Base-by-base conservation (phyloP, 2,797 vertebrate genomes). In the Echeneis naucrates region DNA sequence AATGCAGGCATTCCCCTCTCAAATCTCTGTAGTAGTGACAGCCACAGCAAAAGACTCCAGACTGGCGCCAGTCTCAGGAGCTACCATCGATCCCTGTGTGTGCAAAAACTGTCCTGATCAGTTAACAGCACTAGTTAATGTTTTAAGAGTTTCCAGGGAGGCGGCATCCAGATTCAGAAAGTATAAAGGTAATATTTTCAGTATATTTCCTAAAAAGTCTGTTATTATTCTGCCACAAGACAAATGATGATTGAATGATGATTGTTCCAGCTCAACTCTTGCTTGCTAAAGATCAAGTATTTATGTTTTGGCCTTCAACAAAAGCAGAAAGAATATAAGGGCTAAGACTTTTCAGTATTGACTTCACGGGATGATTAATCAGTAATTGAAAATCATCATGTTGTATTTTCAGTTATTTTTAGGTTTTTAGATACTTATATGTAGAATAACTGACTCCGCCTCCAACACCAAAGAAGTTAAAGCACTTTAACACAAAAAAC, bases 1-100 rank as follows among this genome's bases (percentile, higher is more conserved):
- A 62, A 65, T 51, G 57, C 72, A 69, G 71, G 53, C 23, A 59
- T 66, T 51, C 74, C 70, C 77, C 33, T 47, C 30, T 59, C 6
- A 14, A 52, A 42, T 24, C 62, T 75, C 48, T 80, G 21, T 51
- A 72, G 80, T 52, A 23, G 21, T 35, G 38, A 59, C 47, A 75
- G 64, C 19, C 16, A 9, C 30, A 44, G 56, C 60, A 71, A 35
- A 55, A 33, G 56, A 71, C 30, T 21, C 0, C 0, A 35, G n/a
- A 48, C 35, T 3, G 9, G 2, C 64, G 52, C 8, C 19, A n/a
- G 26, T 58, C 58, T 4, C 3, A 4, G 70, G 58, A 60, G 53
- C 68, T 5, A 26, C n/a, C 17, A 4, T 17, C 4, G 0, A 32
- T 59, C 61, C 12, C 56, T 65, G 60, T 19, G 4, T 0, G 1